phyloP scores from a whole-genome alignment of 2,888 invertebrate species.

The Ectobius pallidus region DNA sequence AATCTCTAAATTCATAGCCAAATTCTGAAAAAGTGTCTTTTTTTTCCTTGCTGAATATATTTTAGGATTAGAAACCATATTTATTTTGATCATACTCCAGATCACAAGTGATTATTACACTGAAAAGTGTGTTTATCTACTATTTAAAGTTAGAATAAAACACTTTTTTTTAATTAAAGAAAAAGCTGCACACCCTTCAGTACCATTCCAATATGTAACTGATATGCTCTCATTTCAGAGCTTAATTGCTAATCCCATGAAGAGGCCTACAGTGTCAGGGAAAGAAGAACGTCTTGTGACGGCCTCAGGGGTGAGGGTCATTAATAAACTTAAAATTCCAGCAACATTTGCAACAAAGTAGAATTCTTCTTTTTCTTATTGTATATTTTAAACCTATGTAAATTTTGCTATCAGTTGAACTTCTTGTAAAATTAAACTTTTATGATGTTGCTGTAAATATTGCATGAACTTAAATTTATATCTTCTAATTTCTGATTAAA shows the following conservation, averaged over 20 bases:
- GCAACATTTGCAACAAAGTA: constrained; percentile 13
- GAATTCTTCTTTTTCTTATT: background rate
- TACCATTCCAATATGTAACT: background rate
- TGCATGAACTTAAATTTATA: background rate
- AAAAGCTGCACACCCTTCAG: too few species aligned
- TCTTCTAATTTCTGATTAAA: constrained; percentile 12
- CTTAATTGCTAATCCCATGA: constrained; percentile 22
- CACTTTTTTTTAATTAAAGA: too few species aligned
- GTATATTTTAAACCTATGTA: background rate
- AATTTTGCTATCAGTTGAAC: background rate
- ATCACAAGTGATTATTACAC: too few species aligned
- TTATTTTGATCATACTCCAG: too few species aligned
- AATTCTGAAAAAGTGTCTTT: too few species aligned
- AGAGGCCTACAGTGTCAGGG: constrained; percentile 13
- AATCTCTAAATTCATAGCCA: too few species aligned
- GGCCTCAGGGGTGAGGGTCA: constrained; percentile 29
- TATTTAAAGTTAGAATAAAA: too few species aligned
- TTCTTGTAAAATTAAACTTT: background rate
- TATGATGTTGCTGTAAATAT: constrained; percentile 3
- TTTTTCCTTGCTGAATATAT: too few species aligned
- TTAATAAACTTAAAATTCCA: constrained; percentile 16
- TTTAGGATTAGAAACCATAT: too few species aligned
- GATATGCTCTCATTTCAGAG: constrained; percentile 25
- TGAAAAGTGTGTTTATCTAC: too few species aligned
- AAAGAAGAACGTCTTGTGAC: constrained; percentile 23